Conservation (phyloP, 2,797 vertebrate species). For the Myotis daubentonii region DNA sequence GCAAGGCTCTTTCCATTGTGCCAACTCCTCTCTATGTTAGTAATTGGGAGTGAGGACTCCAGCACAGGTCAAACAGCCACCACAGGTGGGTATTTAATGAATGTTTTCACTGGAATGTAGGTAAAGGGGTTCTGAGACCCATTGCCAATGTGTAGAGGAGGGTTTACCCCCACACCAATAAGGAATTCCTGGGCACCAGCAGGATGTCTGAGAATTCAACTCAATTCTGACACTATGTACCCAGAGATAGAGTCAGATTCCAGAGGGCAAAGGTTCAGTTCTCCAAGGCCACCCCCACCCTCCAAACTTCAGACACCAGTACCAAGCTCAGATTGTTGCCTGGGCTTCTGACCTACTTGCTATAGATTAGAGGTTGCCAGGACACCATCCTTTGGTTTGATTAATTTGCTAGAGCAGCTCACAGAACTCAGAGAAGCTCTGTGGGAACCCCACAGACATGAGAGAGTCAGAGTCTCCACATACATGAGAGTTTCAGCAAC, state of each 20-base stretch:
- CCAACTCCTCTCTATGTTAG: not conserved
- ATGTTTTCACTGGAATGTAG: not conserved
- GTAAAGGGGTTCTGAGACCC: not conserved
- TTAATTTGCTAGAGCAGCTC: not conserved
- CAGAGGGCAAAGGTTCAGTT: not conserved
- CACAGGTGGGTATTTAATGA: not conserved
- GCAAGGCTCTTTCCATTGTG: not conserved
- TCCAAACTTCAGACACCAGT: not conserved
- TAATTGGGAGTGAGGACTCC: not conserved
- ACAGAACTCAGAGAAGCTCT: not conserved
- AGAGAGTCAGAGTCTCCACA: not conserved
- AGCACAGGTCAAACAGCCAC: not conserved
- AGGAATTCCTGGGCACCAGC: not conserved
- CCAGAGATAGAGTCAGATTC: not conserved
- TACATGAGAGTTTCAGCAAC: not conserved
- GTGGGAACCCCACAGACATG: not conserved
- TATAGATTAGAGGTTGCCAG: not conserved
- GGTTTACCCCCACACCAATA: not conserved
- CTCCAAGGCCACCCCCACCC: not conserved
- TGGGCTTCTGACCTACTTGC: not conserved
- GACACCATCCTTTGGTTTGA: not conserved
- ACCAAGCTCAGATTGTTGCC: not conserved
- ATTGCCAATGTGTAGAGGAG: not conserved
- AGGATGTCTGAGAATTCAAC: not conserved
- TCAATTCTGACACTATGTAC: not conserved